Conservation (phyloP, 2,888 invertebrate genomes). For the Gastrophysa polygoni region DNA sequence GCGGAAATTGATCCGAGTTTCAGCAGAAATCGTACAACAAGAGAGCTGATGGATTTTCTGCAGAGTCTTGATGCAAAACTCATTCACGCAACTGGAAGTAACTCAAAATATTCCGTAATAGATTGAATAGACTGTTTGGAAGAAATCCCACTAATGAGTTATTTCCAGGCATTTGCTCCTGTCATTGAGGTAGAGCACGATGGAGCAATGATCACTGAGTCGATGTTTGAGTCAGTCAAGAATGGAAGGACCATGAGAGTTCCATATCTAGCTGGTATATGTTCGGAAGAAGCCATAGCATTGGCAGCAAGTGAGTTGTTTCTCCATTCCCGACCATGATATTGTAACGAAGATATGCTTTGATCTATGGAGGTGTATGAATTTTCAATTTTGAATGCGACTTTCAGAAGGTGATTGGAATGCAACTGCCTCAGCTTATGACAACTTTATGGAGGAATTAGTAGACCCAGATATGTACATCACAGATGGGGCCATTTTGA, state of each 20-base stretch:
- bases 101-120: slow-evolving; percentile 15
- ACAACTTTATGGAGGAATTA: slow-evolving; percentile 20
- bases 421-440: slow-evolving; percentile 18
- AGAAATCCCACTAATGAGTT: too few relatives aligned
- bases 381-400: too few relatives aligned
- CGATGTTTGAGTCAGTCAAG: slow-evolving; percentile 31
- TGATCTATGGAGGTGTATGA: too few relatives aligned
- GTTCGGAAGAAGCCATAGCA: slow-evolving; percentile 34
- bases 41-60: slow-evolving; percentile 30
- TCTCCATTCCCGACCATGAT: too few relatives aligned
- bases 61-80: slow-evolving; percentile 13
- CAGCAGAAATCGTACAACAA: slow-evolving; percentile 21
- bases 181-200: slow-evolving; percentile 37
- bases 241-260: slow-evolving; percentile 36
- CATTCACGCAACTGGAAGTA: slow-evolving; percentile 9
- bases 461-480: slow-evolving; percentile 34
- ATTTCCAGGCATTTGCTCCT: slow-evolving; percentile 25
- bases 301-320: not conserved
- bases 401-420: not conserved
- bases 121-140: too few relatives aligned
- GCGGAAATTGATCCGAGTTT: slow-evolving; percentile 30
- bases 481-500: slow-evolving; percentile 13
- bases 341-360: too few relatives aligned
- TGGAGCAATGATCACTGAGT: slow-evolving; percentile 37
- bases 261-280: slow-evolving; percentile 39